These are phyloP conservation scores for Ifrita kowaldi DNA, from an alignment of 2,113 vertebrate species.

Conservation along the genomic window DNA sequence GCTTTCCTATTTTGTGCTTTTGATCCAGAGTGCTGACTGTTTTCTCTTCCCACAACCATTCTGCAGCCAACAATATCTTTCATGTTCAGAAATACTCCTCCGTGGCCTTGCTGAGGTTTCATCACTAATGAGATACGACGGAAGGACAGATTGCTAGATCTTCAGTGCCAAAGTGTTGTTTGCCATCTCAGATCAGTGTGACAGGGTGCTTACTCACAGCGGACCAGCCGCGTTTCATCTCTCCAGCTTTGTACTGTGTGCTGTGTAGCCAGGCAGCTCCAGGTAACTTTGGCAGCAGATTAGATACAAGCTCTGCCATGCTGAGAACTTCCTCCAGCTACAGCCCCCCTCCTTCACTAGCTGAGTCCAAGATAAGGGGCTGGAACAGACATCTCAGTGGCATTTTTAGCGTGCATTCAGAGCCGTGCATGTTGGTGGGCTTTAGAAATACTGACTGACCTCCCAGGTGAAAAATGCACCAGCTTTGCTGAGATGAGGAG, in stretches of 20 bases:
- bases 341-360: background rate
- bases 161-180: background rate
- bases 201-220: background rate
- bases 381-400: accelerated
- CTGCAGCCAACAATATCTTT: background rate
- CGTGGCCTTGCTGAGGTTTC: background rate
- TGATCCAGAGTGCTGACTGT: background rate
- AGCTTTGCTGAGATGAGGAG: background rate
- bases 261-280: background rate
- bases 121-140: background rate
- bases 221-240: background rate
- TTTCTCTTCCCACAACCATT: background rate
- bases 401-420: background rate
- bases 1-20: background rate
- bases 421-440: accelerated
- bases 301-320: background rate
- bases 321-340: background rate
- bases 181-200: background rate
- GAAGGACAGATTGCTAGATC: background rate
- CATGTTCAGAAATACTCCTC: background rate
- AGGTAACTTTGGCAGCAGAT: background rate
- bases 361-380: background rate
- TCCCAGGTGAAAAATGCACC: background rate
- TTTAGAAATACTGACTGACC: background rate
- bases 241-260: background rate